These are phyloP conservation scores for Harpalus rufipes DNA, from an alignment of 2,888 invertebrate species.

Conservation along the genomic window DNA sequence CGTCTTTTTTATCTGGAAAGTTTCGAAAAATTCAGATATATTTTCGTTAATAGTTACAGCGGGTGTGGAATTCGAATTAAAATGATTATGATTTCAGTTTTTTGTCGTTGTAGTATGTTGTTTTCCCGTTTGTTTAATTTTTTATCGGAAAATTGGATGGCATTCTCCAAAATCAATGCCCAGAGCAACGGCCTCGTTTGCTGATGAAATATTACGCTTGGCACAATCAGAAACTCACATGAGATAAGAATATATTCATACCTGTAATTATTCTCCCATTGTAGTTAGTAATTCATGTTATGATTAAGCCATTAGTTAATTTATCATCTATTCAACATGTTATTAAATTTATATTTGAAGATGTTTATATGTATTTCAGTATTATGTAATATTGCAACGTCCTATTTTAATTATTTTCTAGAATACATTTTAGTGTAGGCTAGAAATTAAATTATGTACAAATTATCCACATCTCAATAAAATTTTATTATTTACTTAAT, in stretches of 20 bases:
- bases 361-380: no score
- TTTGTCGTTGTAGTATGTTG: not conserved
- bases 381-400: no score
- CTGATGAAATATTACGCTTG: conserved; percentile 16
- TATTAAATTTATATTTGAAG: conserved; percentile 36
- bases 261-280: conserved; percentile 42
- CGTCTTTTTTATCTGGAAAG: no score
- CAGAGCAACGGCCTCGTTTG: conserved; percentile 3
- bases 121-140: not conserved
- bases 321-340: conserved; percentile 34
- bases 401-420: no score
- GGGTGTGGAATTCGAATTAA: not conserved
- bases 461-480: not conserved
- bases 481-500: not conserved
- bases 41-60: no score
- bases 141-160: conserved; percentile 2
- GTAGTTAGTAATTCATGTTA: conserved; percentile 16
- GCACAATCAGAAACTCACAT: conserved; percentile 20
- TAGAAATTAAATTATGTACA: not conserved
- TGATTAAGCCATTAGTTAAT: conserved; percentile 52
- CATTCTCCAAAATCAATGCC: not conserved
- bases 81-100: not conserved
- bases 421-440: no score
- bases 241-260: conserved; percentile 35
- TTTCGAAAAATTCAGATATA: no score